Evolutionary conservation across 2,888 invertebrate genomes (phyloP).

Genomic region (Diaperis boleti): DNA sequence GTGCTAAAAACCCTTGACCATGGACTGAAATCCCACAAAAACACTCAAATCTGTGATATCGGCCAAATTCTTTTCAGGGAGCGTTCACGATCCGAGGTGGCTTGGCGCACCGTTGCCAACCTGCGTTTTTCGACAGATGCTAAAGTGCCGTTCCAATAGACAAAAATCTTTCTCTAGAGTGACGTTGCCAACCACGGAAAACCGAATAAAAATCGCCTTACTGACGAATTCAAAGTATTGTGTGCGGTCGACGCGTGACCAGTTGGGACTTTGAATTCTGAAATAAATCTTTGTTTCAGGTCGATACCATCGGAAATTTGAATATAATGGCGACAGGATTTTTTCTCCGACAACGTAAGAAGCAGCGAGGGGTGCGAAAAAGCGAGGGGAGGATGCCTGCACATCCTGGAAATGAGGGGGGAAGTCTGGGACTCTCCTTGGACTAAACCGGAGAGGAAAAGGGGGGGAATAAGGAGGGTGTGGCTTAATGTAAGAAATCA

Average conservation of each 20-base stretch:
- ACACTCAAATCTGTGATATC: too few relatives aligned
- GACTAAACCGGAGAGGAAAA: slow-evolving; percentile 38
- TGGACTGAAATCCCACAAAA: too few relatives aligned
- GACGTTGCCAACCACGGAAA: slow-evolving; percentile 13
- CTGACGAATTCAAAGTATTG: slow-evolving; percentile 26
- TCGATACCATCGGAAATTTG: slow-evolving; percentile 35
- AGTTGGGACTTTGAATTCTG: slow-evolving; percentile 28
- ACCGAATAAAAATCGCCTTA: slow-evolving; percentile 29
- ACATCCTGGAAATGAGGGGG: slow-evolving; percentile 47
- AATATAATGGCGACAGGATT: slow-evolving; percentile 43
- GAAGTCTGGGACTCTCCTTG: slow-evolving; percentile 46
- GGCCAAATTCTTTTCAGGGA: too few relatives aligned
- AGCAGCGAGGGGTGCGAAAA: slow-evolving; percentile 39
- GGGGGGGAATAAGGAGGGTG: slow-evolving; percentile 59
- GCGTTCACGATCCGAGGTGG: too few relatives aligned
- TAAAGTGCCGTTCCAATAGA: not conserved
- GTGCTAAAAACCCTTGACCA: too few relatives aligned
- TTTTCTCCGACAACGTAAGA: slow-evolving; percentile 1
- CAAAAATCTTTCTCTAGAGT: slow-evolving; percentile 5
- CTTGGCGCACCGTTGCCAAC: too few relatives aligned
- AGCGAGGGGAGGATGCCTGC: slow-evolving; percentile 44
- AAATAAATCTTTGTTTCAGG: slow-evolving; percentile 13
- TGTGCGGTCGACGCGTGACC: slow-evolving; percentile 2
- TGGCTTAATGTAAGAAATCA: slow-evolving; percentile 64
- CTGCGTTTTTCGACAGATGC: too few relatives aligned